A percentile compares a stretch with the other conserved stretches of the same genome.
Evolutionary conservation across 1,140 invertebrate species (phyloP).

Genomic region (Charaxes varanes): DNA sequence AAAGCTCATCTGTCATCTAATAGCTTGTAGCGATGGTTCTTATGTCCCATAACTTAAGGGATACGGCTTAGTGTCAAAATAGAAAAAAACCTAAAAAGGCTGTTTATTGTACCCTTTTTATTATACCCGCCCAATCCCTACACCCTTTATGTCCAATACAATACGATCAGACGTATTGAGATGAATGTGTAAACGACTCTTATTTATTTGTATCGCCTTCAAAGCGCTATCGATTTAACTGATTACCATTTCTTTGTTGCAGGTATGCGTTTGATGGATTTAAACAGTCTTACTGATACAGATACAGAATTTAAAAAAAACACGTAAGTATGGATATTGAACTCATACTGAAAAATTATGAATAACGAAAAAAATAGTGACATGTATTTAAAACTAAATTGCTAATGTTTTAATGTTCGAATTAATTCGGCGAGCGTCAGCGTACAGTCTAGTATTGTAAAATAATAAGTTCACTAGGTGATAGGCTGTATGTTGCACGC

Average conservation of each 20-base stretch:
- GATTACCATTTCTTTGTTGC: conserved; percentile 41
- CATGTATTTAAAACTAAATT: too few relatives aligned
- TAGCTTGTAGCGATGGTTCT: conserved; percentile 36
- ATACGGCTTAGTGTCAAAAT: conserved; percentile 45
- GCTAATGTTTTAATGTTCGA: too few relatives aligned
- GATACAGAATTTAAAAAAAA: too few relatives aligned
- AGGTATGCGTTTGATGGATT: conserved; percentile 38
- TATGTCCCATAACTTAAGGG: conserved; percentile 49
- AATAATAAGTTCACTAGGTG: too few relatives aligned
- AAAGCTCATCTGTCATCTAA: conserved; percentile 60
- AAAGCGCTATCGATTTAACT: conserved; percentile 17
- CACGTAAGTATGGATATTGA: too few relatives aligned
- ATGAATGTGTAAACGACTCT: conserved; percentile 32
- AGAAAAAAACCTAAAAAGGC: conserved; percentile 28
- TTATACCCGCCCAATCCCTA: conserved; percentile 31
- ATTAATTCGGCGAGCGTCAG: too few relatives aligned
- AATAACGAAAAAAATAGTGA: too few relatives aligned
- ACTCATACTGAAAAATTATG: too few relatives aligned
- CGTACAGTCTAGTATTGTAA: too few relatives aligned
- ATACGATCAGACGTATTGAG: conserved; percentile 33
- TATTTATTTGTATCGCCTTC: conserved; percentile 25
- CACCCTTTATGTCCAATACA: conserved; percentile 42
- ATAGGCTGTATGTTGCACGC: too few relatives aligned
- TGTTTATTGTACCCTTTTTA: conserved; percentile 54
- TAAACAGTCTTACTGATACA: too few relatives aligned